Percentiles rank a stretch among this genome's conserved stretches.
Evolutionary conservation across 2,888 invertebrate species (phyloP).

Genomic region (Cheilosia variabilis): DNA sequence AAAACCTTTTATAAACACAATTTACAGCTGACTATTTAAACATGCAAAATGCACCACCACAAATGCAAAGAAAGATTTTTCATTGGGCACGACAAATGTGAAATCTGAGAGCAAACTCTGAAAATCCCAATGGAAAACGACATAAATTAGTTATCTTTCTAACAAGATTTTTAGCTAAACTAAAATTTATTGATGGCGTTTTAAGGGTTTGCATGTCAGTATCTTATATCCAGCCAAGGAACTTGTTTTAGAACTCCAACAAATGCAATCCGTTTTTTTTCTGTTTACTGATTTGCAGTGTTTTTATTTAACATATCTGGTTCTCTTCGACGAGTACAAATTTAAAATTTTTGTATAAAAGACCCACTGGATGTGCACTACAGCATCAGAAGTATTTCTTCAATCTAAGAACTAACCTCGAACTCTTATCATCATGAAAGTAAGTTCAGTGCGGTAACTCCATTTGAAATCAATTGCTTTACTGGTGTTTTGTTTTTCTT

Average conservation of each 20-base stretch:
- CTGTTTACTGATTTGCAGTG: not conserved
- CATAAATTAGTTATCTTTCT: too few species aligned
- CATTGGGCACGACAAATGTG: too few species aligned
- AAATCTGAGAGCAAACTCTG: too few species aligned
- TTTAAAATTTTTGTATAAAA: conserved; percentile 36
- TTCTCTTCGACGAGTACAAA: not conserved
- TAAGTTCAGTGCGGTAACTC: not conserved
- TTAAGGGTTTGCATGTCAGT: not conserved
- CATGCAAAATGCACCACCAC: too few species aligned
- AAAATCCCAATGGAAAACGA: too few species aligned
- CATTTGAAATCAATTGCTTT: not conserved
- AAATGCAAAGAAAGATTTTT: too few species aligned
- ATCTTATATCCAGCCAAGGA: not conserved
- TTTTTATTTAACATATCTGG: not conserved
- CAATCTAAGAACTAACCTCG: conserved; percentile 2
- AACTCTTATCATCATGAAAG: conserved; percentile 39
- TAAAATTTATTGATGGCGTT: not conserved
- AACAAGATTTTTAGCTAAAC: not conserved
- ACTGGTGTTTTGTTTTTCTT: not conserved
- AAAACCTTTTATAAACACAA: too few species aligned
- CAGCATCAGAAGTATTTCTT: conserved; percentile 25
- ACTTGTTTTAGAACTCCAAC: conserved; percentile 3
- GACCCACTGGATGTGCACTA: not conserved
- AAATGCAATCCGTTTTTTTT: not conserved
- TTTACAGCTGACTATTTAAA: too few species aligned